Evolutionary conservation across 2,113 vertebrate species (phyloP).

Genomic region (Pan paniscus): DNA sequence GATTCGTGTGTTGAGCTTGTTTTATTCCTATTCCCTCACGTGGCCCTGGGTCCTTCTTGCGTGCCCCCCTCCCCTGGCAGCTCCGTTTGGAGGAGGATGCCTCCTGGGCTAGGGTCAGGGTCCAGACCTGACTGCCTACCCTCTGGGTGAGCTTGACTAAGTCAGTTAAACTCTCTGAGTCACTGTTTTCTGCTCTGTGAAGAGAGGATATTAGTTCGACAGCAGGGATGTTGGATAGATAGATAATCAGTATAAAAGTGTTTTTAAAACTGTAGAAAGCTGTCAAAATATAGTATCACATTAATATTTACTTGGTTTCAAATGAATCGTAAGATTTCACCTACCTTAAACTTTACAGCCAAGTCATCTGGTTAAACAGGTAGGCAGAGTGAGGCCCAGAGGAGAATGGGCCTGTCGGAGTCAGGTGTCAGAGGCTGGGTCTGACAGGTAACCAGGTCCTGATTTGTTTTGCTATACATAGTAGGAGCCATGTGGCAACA

Average conservation of each 20-base stretch:
- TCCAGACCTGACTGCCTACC: not conserved
- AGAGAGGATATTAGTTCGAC: not conserved
- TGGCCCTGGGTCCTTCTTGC: not conserved
- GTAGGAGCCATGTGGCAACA: rapidly evolving
- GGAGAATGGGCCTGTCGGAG: not conserved
- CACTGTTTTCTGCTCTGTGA: not conserved
- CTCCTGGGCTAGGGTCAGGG: not conserved
- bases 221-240: not conserved
- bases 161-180: not conserved
- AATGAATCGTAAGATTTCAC: not conserved
- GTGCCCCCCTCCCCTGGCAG: not conserved
- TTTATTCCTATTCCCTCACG: not conserved
- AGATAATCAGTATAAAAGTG: not conserved
- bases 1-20: not conserved
- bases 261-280: not conserved
- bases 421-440: not conserved
- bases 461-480: not conserved
- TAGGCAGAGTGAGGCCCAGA: not conserved
- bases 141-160: not conserved
- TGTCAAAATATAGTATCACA: not conserved
- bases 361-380: not conserved
- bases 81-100: not conserved
- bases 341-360: not conserved
- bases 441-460: not conserved
- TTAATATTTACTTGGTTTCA: constrained; percentile 36